Evolutionary conservation across 2,113 vertebrate species (phyloP), one percentile per base, ranked within the genome.

Genomic region (Ctenodactylus gundi): DNA sequence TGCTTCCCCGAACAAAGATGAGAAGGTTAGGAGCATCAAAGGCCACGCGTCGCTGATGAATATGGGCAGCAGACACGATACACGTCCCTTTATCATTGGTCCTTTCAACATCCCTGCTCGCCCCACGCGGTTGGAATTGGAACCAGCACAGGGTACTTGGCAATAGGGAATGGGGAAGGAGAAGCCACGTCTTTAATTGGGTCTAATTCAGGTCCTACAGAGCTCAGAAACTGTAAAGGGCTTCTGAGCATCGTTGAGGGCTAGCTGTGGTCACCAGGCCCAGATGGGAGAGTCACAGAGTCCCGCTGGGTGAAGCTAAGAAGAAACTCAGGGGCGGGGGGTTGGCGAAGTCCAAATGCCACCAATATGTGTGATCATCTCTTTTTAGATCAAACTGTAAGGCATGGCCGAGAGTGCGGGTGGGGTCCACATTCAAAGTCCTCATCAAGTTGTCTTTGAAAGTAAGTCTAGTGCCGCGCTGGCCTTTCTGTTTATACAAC

Each of bases 401-500:
- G 97, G 97, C 98, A 94, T 65, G 55, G 95, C 88, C 77, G 97
- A 97, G 95, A 96, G 96, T 92, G 97, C 96, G 97, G 97, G 97
- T 67, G 90, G 97, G 97, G 97, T 96, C 96, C 94, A 80, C 95
- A 85, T 97, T 98, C 98, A 98, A 98, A 98, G 98, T 97, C 96
- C 98, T 97, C 97, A 91, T 97, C 96, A 85, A 97, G 97, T 91
- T 93, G 77, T 97, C 97, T 98, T 97, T 98, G 97, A 98, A 98
- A 98, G 96, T 49, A 91, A 96, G 87, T 94, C 97, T 64, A 27
- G 92, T 96, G 97, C 97, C 97, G 96, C 0, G 17, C 58, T 95
- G 98, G 97, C 97, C 98, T 97, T 97, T 97, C 98, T 98, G 98
- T 98, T 98, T 98, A 98, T 98, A 97, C 97, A 98, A 98, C 98